These are phyloP conservation scores for Synodontis membranacea DNA, from an alignment of 2,113 vertebrate species.

Conservation along the genomic window DNA sequence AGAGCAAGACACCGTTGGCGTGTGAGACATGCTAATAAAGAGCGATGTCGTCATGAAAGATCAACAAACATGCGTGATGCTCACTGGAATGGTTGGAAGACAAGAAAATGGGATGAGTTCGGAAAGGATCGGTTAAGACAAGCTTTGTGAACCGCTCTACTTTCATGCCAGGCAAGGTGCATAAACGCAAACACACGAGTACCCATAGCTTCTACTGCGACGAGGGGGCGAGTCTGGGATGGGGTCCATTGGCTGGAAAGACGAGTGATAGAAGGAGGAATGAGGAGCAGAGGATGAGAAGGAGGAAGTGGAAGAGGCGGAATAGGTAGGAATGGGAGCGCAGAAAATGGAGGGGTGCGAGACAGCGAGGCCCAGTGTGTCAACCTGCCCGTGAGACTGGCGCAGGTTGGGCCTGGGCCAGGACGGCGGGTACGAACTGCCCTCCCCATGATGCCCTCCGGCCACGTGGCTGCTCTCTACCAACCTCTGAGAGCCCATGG, in stretches of 20 bases:
- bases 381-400: conserved; percentile 83
- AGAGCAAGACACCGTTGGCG: background rate
- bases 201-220: conserved; percentile 84
- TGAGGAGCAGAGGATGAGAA: conserved; percentile 50
- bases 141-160: conserved; percentile 30
- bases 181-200: conserved; percentile 60
- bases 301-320: conserved; percentile 67
- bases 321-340: conserved; percentile 62
- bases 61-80: background rate
- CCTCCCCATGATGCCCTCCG: conserved; percentile 74
- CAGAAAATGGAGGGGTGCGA: conserved; percentile 68
- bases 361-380: conserved; percentile 74
- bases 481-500: conserved; percentile 97
- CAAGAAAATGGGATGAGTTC: background rate
- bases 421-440: conserved; percentile 64
- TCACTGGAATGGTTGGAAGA: background rate
- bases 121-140: background rate
- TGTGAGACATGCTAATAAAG: background rate
- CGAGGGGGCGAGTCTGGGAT: conserved; percentile 82
- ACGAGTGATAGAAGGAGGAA: conserved; percentile 80
- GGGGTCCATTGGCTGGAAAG: conserved; percentile 92
- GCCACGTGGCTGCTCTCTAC: conserved; percentile 83
- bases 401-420: conserved; percentile 77
- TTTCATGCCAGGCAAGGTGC: conserved; percentile 61
- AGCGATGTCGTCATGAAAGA: background rate